Conservation (phyloP, 2,113 vertebrate species). For the Arenaria interpres region DNA sequence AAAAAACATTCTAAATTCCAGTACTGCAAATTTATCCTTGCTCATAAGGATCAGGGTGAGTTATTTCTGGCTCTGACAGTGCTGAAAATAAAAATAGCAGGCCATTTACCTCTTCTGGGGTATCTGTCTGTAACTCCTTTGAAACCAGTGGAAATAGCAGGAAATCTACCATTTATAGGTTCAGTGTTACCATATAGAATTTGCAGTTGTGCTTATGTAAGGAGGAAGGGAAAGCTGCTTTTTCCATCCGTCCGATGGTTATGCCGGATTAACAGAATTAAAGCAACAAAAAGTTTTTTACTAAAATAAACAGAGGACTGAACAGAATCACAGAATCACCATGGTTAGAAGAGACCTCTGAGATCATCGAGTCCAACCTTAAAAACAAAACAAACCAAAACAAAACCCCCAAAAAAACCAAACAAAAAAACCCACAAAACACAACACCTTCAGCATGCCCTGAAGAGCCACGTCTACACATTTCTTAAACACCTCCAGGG, state of each 20-base stretch:
- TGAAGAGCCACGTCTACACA: too few species aligned
- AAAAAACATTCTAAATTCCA: not conserved
- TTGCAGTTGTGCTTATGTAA: not conserved
- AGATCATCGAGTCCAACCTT: too few species aligned
- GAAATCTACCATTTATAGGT: not conserved
- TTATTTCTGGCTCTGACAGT: not conserved
- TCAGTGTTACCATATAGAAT: not conserved
- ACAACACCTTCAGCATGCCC: too few species aligned
- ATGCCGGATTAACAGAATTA: not conserved
- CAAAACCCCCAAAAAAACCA: too few species aligned
- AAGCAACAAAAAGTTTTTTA: not conserved
- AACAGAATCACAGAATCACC: not conserved
- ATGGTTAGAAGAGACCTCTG: too few species aligned
- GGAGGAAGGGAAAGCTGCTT: not conserved
- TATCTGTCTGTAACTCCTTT: not conserved
- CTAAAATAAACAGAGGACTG: not conserved
- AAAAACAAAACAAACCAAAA: too few species aligned
- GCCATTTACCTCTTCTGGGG: not conserved
- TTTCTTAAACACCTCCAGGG: too few species aligned
- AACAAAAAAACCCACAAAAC: too few species aligned
- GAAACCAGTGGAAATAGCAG: not conserved
- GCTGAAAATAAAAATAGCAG: not conserved
- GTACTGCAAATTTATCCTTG: not conserved
- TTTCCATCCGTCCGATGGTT: not conserved
- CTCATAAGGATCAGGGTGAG: not conserved